Conservation (phyloP, 2,113 vertebrate genomes). For the Myiagra hebetior region DNA sequence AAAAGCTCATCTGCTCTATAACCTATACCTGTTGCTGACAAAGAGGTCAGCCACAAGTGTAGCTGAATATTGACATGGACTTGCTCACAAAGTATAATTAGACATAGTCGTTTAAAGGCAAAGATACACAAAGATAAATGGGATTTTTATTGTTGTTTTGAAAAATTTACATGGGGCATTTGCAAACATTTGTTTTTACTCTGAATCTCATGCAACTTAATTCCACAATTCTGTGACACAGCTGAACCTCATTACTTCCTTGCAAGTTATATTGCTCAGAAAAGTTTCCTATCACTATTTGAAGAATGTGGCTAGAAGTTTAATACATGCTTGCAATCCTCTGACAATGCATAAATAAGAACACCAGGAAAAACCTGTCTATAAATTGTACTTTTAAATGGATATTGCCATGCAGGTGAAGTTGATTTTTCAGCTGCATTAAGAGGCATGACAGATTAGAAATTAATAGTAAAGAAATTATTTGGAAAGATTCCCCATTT, state of each 20-base stretch:
- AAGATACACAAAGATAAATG: not conserved
- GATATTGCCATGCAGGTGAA: conserved; percentile 45
- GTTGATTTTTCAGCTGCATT: conserved; percentile 60
- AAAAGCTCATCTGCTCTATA: not conserved
- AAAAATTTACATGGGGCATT: not conserved
- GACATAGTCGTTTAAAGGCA: not conserved
- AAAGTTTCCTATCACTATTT: conserved; percentile 7
- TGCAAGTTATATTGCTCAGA: not conserved
- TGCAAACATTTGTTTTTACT: not conserved
- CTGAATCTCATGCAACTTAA: not conserved
- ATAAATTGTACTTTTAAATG: conserved; percentile 60
- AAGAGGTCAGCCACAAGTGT: not conserved
- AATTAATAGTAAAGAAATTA: conserved; percentile 60
- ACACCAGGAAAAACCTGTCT: conserved; percentile 23
- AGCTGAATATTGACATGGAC: not conserved
- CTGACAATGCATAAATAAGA: conserved; percentile 48
- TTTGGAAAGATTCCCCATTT: conserved; percentile 37
- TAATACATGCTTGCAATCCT: conserved; percentile 47
- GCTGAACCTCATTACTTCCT: not conserved
- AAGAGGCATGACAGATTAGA: conserved; percentile 47
- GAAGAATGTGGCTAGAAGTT: conserved; percentile 16
- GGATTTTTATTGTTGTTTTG: not conserved
- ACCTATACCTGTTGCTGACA: not conserved
- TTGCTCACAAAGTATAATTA: not conserved
- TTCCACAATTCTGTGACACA: not conserved